A percentile compares a stretch with the other conserved stretches of the same genome.
Evolutionary conservation across 2,888 invertebrate species (phyloP).

Genomic region (Trissoscelio sp.): DNA sequence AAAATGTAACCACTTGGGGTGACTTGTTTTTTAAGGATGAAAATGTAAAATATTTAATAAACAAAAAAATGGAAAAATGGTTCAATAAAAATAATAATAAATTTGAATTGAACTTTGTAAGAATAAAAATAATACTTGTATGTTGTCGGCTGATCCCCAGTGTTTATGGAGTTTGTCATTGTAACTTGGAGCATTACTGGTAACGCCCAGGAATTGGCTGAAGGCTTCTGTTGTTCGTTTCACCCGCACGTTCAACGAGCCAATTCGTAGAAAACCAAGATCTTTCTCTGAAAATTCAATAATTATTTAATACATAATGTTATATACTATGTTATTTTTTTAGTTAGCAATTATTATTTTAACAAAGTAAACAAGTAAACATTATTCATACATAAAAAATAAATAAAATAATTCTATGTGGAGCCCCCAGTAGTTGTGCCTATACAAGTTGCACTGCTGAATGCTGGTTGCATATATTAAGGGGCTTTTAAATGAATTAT

Average conservation of each 20-base stretch:
- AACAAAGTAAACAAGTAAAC: too few relatives aligned
- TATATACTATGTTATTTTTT: too few relatives aligned
- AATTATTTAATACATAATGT: conserved; percentile 4
- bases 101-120: neutral
- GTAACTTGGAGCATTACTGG: conserved; percentile 82
- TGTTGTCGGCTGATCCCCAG: conserved; percentile 96
- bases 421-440: too few relatives aligned
- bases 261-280: conserved; percentile 94
- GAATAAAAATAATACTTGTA: conserved; percentile 85
- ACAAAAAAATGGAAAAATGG: neutral
- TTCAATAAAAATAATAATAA: neutral
- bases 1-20: too few relatives aligned
- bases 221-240: conserved; percentile 97
- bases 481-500: too few relatives aligned
- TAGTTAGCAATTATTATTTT: too few relatives aligned
- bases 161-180: conserved; percentile 91
- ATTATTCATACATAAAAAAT: too few relatives aligned
- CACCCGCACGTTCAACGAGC: conserved; percentile 95
- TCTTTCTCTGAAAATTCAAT: conserved; percentile 89
- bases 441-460: neutral
- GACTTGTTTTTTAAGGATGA: too few relatives aligned
- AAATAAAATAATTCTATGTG: too few relatives aligned
- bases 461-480: neutral
- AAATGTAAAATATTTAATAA: neutral
- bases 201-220: conserved; percentile 94